Percentiles rank a stretch among this genome's conserved stretches.
These are phyloP conservation scores for Drosophila repletoides DNA, from an alignment of 1,140 invertebrate genomes.

Conservation along the genomic window DNA sequence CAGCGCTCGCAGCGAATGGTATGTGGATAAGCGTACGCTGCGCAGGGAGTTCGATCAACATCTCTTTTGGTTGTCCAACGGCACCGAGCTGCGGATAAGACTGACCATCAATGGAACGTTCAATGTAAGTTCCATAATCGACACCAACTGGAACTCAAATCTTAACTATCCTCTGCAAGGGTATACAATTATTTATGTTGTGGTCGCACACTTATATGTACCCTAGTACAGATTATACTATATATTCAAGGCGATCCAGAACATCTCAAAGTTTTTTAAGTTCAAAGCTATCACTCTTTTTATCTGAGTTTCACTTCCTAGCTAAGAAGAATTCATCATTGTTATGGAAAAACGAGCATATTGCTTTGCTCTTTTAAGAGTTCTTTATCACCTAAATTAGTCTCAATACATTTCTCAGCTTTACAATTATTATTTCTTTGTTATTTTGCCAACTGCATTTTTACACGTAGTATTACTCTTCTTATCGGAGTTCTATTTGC, in stretches of 20 bases:
- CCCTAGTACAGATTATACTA: too few species aligned
- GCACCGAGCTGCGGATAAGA: constrained; percentile 27
- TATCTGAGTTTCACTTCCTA: too few species aligned
- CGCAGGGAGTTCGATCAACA: constrained; percentile 34
- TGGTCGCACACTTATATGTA: neutral
- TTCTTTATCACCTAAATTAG: neutral
- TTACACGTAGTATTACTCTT: neutral
- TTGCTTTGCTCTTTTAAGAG: too few species aligned
- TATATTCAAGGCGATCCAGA: too few species aligned
- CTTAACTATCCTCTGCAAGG: neutral
- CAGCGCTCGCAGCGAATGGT: constrained; percentile 49
- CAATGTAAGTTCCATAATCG: constrained; percentile 47
- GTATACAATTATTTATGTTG: neutral
- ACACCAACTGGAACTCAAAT: neutral
- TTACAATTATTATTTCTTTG: neutral
- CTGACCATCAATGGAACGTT: constrained; percentile 32
- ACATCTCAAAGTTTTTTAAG: too few species aligned
- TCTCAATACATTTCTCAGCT: too few species aligned
- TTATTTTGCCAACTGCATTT: neutral
- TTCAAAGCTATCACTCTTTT: too few species aligned
- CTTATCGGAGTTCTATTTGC: neutral
- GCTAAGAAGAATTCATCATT: too few species aligned
- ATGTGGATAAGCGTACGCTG: constrained; percentile 47
- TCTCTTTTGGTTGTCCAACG: constrained; percentile 10
- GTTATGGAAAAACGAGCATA: too few species aligned